These are phyloP conservation scores for Gila robusta DNA, from an alignment of 2,797 vertebrate species.

Conservation along the genomic window DNA sequence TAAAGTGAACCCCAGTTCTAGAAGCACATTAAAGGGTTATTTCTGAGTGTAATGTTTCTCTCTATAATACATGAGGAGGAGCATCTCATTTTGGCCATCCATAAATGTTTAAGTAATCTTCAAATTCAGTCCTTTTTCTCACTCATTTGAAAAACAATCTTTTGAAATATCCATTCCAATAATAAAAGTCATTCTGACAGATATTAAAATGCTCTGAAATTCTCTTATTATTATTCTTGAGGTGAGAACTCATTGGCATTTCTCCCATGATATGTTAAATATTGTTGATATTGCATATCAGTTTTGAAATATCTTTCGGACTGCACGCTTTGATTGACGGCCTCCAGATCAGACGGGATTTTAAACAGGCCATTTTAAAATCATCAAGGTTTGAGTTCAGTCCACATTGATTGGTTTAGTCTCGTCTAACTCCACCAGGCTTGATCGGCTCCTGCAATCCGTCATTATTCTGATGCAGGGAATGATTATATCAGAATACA, in stretches of 20 bases:
- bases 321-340: constrained; percentile 64
- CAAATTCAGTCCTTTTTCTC: constrained; percentile 17
- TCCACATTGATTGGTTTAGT: constrained; percentile 71
- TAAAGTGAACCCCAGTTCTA: no score
- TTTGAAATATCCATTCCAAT: constrained; percentile 39
- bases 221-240: constrained; percentile 36
- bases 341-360: constrained; percentile 66
- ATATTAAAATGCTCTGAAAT: constrained; percentile 35
- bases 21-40: background rate
- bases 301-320: constrained; percentile 51
- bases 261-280: constrained; percentile 12
- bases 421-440: constrained; percentile 66
- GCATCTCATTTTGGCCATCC: constrained; percentile 37
- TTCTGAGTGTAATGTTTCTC: constrained; percentile 15
- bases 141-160: constrained; percentile 38
- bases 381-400: background rate
- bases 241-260: constrained; percentile 21
- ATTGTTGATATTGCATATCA: constrained; percentile 33
- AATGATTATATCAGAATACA: constrained; percentile 71
- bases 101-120: constrained; percentile 40
- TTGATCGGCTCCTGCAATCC: constrained; percentile 58
- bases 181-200: constrained; percentile 35
- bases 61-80: constrained; percentile 26
- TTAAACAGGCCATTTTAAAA: constrained; percentile 54
- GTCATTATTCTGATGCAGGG: constrained; percentile 64